Evolutionary conservation across 2,113 vertebrate genomes (phyloP), one percentile per base, ranked within the genome.

Genomic region (Illadopsis cleaveri): DNA sequence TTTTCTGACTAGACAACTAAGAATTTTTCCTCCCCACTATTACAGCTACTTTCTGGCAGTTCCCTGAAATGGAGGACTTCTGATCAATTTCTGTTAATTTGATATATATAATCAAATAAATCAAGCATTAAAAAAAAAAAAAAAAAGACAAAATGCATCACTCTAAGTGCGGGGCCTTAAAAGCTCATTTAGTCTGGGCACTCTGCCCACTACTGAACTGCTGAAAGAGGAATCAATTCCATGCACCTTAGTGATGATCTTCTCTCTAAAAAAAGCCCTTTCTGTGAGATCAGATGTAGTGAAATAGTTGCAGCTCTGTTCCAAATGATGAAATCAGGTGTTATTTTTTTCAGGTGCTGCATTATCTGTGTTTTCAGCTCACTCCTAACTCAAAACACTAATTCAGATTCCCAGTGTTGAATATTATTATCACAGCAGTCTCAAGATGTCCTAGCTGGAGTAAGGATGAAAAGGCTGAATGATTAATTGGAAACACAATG

Each of bases 91-190:
- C 87, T 87, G 24, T 87, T 82, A 82, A 94, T 96, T 56, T 93
- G 73, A 91, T 68, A 87, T 86, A 82, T 78, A 77, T 61, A 87
- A 96, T 88, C 44, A 82, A 94, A 93, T 92, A 86, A 97, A 95
- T 95, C 61, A 95, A 89, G 56, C 48, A 83, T 79, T 85, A 25
- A 64, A 42, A 93, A 10, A 22, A 40, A 60, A 45, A 45, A 22
- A 50, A 82, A 48, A 47, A 78, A 7, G 3, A 40, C 64, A 78
- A 91, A 91, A 90, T 45, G 31, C 40, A 87, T 92, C 42, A 60
- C 28, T 84, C 30, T 78, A 87, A 96, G 54, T 78, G 28, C 8
- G 0, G 50, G 60, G 47, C 56, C 62, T 82, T 90, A 70, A 94
- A 95, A 87, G 51, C 56, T 97, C 58, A 90, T 92, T 85, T 94